Percentiles rank a stretch among this genome's conserved stretches.
Evolutionary conservation across 64 coral and sea anemone species (phyloP).

Genomic region (Orbicella faveolata): DNA sequence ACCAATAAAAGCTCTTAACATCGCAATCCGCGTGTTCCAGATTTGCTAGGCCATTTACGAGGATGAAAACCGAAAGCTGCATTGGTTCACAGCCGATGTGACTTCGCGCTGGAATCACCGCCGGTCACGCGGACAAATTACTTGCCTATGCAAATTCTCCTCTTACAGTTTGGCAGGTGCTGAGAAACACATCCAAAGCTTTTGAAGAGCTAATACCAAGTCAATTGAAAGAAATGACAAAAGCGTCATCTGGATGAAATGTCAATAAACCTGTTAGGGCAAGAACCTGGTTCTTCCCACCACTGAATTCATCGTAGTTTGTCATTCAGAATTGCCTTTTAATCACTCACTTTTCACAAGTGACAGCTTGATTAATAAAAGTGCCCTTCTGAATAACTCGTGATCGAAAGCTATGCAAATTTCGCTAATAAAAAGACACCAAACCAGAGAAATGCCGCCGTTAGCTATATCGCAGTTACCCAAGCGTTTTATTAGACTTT

Average conservation of each 20-base stretch:
- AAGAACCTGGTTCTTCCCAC: background rate
- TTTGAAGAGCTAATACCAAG: constrained; percentile 10
- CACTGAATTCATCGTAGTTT: background rate
- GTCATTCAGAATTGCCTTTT: background rate
- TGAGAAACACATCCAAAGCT: background rate
- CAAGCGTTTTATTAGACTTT: too few species aligned
- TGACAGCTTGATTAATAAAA: constrained; percentile 13
- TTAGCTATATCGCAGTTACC: background rate
- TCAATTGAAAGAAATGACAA: constrained; percentile 9
- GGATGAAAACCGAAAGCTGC: background rate
- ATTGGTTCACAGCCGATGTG: background rate
- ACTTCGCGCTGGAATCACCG: background rate
- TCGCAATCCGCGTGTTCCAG: background rate
- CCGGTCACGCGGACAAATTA: constrained; percentile 26
- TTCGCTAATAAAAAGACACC: background rate
- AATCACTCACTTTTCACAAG: background rate
- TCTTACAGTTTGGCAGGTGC: constrained; percentile 16
- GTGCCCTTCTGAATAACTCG: background rate
- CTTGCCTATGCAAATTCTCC: constrained; percentile 33
- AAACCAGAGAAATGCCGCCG: background rate
- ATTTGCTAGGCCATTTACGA: background rate
- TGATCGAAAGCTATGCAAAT: constrained; percentile 8
- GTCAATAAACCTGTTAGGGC: background rate
- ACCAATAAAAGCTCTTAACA: constrained; percentile 30
- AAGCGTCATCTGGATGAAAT: background rate